A percentile compares a stretch with the other conserved stretches of the same genome.
Evolutionary conservation across 1,140 invertebrate genomes (phyloP).

Genomic region (Gonatopus flavifemur): DNA sequence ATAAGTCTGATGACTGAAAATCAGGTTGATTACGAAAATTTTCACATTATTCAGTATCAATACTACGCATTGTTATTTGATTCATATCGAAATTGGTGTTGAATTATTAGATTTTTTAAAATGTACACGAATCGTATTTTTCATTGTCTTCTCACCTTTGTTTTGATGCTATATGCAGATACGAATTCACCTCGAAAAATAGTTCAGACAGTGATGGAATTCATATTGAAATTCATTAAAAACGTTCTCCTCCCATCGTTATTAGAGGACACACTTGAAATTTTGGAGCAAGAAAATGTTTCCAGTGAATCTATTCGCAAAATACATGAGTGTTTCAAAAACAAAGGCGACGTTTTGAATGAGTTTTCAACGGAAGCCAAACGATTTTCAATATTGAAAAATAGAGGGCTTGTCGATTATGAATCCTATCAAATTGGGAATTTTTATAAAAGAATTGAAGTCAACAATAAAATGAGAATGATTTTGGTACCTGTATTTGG

Average conservation of each 20-base stretch:
- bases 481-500: neutral
- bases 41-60: neutral
- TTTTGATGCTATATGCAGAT: neutral
- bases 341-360: neutral
- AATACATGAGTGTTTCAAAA: neutral
- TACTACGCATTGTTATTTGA: neutral
- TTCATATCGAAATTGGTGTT: neutral
- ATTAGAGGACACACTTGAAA: neutral
- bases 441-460: neutral
- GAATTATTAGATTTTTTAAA: neutral
- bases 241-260: neutral
- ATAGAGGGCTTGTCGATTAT: neutral
- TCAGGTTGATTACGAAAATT: neutral
- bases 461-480: neutral
- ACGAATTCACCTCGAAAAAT: neutral
- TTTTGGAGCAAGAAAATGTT: neutral
- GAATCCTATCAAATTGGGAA: neutral
- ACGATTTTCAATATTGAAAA: neutral
- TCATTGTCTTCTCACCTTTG: neutral
- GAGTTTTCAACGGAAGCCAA: neutral
- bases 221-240: neutral
- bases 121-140: neutral
- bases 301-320: neutral
- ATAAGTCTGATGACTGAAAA: too few relatives aligned
- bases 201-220: neutral